These are phyloP conservation scores for Papilio machaon DNA, from an alignment of 1,140 invertebrate genomes.

Conservation along the genomic window DNA sequence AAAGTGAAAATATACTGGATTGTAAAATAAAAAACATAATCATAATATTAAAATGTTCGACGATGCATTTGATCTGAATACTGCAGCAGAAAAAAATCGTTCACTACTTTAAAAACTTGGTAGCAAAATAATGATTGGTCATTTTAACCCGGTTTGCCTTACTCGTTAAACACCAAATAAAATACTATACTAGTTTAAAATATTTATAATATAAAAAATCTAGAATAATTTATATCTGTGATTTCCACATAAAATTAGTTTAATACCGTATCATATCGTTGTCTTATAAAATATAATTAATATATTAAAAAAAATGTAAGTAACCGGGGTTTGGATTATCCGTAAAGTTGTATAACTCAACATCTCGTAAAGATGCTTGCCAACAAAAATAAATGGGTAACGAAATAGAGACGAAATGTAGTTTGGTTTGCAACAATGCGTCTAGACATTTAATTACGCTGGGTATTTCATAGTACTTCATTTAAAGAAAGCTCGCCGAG, in stretches of 20 bases:
- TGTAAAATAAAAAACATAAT: slow-evolving; percentile 17
- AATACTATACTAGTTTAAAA: not conserved
- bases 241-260: too few relatives aligned
- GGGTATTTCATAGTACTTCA: slow-evolving; percentile 24
- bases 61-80: not conserved
- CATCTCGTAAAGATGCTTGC: not conserved
- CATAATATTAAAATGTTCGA: slow-evolving; percentile 19
- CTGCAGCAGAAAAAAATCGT: not conserved
- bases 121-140: not conserved
- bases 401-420: not conserved
- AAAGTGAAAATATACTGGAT: slow-evolving; percentile 31
- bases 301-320: too few relatives aligned
- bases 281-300: too few relatives aligned
- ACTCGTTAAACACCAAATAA: not conserved
- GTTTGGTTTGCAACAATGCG: slow-evolving; percentile 47
- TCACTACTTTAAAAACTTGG: too few relatives aligned
- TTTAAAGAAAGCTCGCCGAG: slow-evolving; percentile 36
- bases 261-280: too few relatives aligned
- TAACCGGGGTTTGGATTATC: not conserved
- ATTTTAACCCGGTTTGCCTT: not conserved
- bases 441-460: slow-evolving; percentile 60
- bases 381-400: slow-evolving; percentile 14
- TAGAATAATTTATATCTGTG: too few relatives aligned
- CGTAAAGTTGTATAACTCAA: not conserved
- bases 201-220: too few relatives aligned